phyloP scores from a whole-genome alignment of 2,888 invertebrate genomes.

The Theodoxus fluviatilis region DNA sequence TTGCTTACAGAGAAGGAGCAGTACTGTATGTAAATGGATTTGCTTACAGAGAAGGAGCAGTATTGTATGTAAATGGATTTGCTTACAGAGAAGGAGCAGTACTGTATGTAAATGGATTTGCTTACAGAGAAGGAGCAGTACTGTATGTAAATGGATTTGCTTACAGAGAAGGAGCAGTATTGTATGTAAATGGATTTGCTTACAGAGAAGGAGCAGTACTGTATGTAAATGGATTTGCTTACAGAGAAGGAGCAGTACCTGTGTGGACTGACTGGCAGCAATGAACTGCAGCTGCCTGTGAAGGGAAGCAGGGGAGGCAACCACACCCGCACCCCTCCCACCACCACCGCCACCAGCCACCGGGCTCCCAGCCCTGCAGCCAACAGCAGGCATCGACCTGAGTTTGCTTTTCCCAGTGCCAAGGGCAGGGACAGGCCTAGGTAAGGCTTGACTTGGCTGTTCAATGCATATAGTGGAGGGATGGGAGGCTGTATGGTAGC shows the following conservation, averaged over 20 bases:
- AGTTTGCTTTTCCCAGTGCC: background rate
- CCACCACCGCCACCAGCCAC: background rate
- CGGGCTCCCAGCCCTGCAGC: background rate
- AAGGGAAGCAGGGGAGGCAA: conserved; percentile 34
- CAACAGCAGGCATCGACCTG: conserved; percentile 9
- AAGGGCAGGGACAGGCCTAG: background rate
- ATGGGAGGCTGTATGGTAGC: conserved; percentile 15
- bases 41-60: too few species aligned
- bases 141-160: background rate
- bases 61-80: too few species aligned
- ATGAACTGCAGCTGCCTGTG: conserved; percentile 58
- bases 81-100: too few species aligned
- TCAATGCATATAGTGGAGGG: too few species aligned
- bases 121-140: background rate
- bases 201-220: background rate
- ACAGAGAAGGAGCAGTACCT: conserved; percentile 60
- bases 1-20: too few species aligned
- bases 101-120: background rate
- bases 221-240: background rate
- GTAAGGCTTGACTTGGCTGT: background rate
- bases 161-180: conserved; percentile 59
- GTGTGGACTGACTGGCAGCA: conserved; percentile 55
- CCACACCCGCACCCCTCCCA: conserved; percentile 23
- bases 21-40: too few species aligned
- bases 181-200: too few species aligned